Conservation (phyloP, 2,797 vertebrate genomes). For the Orestias chungarensis region DNA sequence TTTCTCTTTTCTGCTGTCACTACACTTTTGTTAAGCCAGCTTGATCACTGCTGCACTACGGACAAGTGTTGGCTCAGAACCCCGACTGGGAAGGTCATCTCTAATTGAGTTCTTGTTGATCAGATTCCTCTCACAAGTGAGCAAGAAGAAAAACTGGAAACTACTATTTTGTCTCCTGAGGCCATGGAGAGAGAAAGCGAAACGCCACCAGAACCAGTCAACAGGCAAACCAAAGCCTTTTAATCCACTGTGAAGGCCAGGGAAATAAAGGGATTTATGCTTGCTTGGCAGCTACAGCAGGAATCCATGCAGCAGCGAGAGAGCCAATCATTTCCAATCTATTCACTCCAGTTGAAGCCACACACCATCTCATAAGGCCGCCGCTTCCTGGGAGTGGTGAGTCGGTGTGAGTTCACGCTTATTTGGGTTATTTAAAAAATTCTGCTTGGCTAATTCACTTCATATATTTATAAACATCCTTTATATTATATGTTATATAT, state of each 20-base stretch:
- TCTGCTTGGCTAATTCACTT: not conserved
- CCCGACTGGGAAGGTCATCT: slow-evolving; percentile 67
- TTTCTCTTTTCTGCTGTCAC: slow-evolving; percentile 62
- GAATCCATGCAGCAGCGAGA: slow-evolving; percentile 54
- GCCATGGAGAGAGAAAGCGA: slow-evolving; percentile 49
- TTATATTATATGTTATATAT: too few species aligned
- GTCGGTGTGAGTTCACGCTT: slow-evolving; percentile 38
- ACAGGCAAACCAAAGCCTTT: slow-evolving; percentile 64
- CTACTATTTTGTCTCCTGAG: slow-evolving; percentile 74
- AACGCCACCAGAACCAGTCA: slow-evolving; percentile 63
- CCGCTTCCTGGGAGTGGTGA: slow-evolving; percentile 54
- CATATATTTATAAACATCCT: too few species aligned
- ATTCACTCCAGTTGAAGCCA: slow-evolving; percentile 64
- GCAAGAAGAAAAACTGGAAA: slow-evolving; percentile 83
- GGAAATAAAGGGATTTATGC: slow-evolving; percentile 62
- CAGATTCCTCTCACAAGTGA: slow-evolving; percentile 89
- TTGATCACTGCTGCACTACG: slow-evolving; percentile 49
- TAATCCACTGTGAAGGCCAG: slow-evolving; percentile 72
- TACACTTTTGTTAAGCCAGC: slow-evolving; percentile 49
- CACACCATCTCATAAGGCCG: slow-evolving; percentile 59
- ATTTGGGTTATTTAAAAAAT: slow-evolving; percentile 20
- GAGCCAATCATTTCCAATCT: slow-evolving; percentile 59
- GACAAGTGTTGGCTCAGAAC: slow-evolving; percentile 44
- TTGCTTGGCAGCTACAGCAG: slow-evolving; percentile 51
- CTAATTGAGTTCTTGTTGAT: slow-evolving; percentile 87